Percentiles rank a stretch among this genome's conserved stretches.
phyloP scores from a whole-genome alignment of 2,888 invertebrate genomes.

The Scaeva pyrastri region DNA sequence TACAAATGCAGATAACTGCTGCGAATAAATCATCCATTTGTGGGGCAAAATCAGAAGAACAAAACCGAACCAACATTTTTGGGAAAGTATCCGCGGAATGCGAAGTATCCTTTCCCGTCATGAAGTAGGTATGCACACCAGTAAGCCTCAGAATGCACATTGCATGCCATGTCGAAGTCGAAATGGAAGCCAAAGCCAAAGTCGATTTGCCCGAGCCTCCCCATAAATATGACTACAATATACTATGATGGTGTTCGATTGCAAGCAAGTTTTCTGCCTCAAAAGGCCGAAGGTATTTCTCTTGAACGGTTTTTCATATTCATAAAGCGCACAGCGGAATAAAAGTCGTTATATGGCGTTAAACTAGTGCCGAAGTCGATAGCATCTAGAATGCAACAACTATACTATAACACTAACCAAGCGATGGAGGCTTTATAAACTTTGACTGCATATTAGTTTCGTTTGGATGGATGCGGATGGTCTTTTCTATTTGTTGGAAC shows the following conservation, averaged over 20 bases:
- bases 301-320: slow-evolving; percentile 45
- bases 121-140: slow-evolving; percentile 69
- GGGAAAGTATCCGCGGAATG: slow-evolving; percentile 70
- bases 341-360: slow-evolving; percentile 43
- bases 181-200: slow-evolving; percentile 17
- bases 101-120: slow-evolving; percentile 63
- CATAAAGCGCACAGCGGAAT: slow-evolving; percentile 31
- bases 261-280: slow-evolving; percentile 71
- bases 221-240: not conserved
- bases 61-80: slow-evolving; percentile 54
- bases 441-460: slow-evolving; percentile 58
- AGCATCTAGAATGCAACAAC: slow-evolving; percentile 53
- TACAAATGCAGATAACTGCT: slow-evolving; percentile 60
- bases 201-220: slow-evolving; percentile 8
- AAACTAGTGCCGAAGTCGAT: slow-evolving; percentile 40
- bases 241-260: slow-evolving; percentile 48
- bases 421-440: slow-evolving; percentile 38
- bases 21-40: slow-evolving; percentile 57
- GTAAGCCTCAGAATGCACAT: slow-evolving; percentile 68
- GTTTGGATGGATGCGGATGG: slow-evolving; percentile 58
- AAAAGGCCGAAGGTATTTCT: slow-evolving; percentile 70
- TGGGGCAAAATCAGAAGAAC: slow-evolving; percentile 32
- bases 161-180: slow-evolving; percentile 58
- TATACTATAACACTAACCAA: not conserved
- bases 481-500: slow-evolving; percentile 20